These are phyloP conservation scores for Sebastes schlegelii DNA, from an alignment of 2,113 vertebrate genomes.

Conservation along the genomic window DNA sequence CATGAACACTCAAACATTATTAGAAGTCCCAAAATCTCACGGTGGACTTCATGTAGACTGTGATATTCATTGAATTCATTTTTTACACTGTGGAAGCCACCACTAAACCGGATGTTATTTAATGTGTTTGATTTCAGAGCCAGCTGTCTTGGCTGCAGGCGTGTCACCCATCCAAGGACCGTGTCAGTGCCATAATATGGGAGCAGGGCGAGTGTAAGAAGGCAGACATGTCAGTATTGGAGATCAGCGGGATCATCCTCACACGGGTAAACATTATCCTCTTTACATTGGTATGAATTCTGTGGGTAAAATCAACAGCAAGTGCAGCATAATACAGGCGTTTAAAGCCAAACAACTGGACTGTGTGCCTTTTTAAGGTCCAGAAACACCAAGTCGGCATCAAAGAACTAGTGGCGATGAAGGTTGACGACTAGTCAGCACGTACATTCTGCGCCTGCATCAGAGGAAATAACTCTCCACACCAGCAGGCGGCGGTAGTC, in stretches of 20 bases:
- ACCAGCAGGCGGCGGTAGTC: too few relatives aligned
- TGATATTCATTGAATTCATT: not conserved
- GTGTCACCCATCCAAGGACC: slow-evolving; percentile 92
- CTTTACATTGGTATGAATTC: not conserved
- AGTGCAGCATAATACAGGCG: not conserved
- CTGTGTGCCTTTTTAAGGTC: not conserved
- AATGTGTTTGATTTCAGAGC: slow-evolving; percentile 78
- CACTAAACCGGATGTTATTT: not conserved
- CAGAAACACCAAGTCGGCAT: too few relatives aligned
- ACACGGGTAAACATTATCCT: slow-evolving; percentile 86
- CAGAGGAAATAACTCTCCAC: too few relatives aligned
- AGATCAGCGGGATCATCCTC: slow-evolving; percentile 98
- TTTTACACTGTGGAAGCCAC: not conserved
- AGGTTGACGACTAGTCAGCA: too few relatives aligned
- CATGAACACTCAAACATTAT: not conserved
- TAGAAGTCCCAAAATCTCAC: too few relatives aligned
- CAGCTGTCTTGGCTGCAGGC: slow-evolving; percentile 97
- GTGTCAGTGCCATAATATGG: slow-evolving; percentile 98
- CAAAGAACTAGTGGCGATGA: too few relatives aligned
- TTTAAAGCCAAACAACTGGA: not conserved
- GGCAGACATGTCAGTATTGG: slow-evolving; percentile 96
- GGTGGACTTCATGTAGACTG: not conserved
- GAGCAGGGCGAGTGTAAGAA: slow-evolving; percentile 98
- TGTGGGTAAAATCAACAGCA: not conserved
- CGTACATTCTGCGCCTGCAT: too few relatives aligned